A percentile compares a stretch with the other conserved stretches of the same genome.
Evolutionary conservation across 2,888 invertebrate genomes (phyloP).

Genomic region (Agriopis leucophaearia): DNA sequence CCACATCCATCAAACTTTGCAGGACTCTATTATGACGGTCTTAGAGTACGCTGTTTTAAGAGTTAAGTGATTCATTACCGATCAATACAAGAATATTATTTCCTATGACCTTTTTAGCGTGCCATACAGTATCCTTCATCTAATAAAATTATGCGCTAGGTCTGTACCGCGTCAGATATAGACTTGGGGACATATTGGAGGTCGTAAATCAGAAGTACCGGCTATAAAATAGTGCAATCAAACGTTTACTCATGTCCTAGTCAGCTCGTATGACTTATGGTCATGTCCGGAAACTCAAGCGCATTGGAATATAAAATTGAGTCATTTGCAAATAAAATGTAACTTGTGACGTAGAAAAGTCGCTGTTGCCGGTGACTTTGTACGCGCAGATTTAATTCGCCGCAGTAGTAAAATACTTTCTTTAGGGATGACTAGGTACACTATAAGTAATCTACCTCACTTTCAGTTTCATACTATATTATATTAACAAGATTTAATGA

Average conservation of each 20-base stretch:
- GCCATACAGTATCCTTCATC: background rate
- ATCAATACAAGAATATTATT: background rate
- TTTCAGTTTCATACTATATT: no score
- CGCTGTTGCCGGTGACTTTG: no score
- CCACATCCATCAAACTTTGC: no score
- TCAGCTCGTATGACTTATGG: slow-evolving; percentile 30
- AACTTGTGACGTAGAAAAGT: background rate
- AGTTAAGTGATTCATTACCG: no score
- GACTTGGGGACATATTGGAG: no score
- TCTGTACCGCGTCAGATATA: slow-evolving; percentile 18
- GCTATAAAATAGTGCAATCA: slow-evolving; percentile 36
- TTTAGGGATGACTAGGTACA: no score
- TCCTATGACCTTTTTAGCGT: background rate
- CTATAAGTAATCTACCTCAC: no score
- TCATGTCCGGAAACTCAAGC: slow-evolving; percentile 1
- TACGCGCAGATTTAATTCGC: no score
- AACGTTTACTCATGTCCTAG: slow-evolving; percentile 35
- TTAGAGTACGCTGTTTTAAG: no score
- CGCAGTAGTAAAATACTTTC: no score
- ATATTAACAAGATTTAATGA: no score
- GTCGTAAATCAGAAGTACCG: slow-evolving; percentile 32
- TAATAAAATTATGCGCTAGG: background rate
- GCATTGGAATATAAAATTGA: slow-evolving; percentile 17
- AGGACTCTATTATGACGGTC: no score
- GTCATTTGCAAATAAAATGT: slow-evolving; percentile 4